Evolutionary conservation across 2,797 vertebrate species (phyloP), one percentile per base, ranked within the genome.

Genomic region (Sebastes steindachneri): DNA sequence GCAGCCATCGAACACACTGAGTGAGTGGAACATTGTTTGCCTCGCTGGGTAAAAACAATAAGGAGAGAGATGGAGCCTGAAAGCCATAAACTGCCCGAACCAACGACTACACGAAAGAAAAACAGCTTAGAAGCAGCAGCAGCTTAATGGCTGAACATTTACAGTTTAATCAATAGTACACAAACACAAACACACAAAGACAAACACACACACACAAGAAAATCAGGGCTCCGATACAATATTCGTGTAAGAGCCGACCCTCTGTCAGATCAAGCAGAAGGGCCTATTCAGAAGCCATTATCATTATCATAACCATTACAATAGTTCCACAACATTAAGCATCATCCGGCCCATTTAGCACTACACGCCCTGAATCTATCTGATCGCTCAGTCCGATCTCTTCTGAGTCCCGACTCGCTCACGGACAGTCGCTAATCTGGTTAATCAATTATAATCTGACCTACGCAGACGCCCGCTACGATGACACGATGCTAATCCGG

Each of bases 401-500:
- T 3, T 55, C 64, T 23, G 21, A 74, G 37, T 62, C 59, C 71
- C 3, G 9, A 66, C 59, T 33, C 48, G 4, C 17, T 75, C 35
- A 8, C 67, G 6, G 74, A 59, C 80, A 33, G 74, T 2, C 29
- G 0, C 68, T 85, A 82, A 91, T 92, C 88, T 74, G 72, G 87
- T 83, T 72, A 73, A 80, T 85, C 87, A 83, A 76, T 88, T 83
- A 75, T 78, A 88, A 89, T 85, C 83, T 79, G 76, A 80, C 45
- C 71, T 19, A 28, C 33, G 54, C 25, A 69, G 58, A 53, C 21
- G 14, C 7, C 0, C 0, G 26, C 37, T 59, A 6, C 23, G n/a
- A 60, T n/a, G 75, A 70, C 59, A 45, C 11, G 3, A 41, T 0
- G 69, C 51, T 88, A 85, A 89, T 90, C 90, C 64, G 9, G 67